phyloP scores from a whole-genome alignment of 2,113 vertebrate genomes.

The Gorsachius goisagi region DNA sequence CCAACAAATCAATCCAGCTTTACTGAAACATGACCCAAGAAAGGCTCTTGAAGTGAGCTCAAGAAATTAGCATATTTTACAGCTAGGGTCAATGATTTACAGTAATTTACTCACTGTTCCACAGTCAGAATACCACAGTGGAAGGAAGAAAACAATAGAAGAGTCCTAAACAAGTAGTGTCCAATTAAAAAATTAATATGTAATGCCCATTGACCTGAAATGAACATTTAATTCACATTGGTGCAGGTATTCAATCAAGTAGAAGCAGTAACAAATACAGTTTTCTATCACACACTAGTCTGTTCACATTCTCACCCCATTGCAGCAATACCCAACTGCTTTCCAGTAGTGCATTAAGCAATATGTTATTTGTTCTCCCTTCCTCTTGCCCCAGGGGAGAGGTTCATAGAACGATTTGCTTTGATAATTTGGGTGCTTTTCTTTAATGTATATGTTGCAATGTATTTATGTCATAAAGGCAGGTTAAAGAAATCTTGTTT shows the following conservation, averaged over 20 bases:
- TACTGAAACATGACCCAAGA: neutral
- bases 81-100: neutral
- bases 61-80: slow-evolving; percentile 11
- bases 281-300: neutral
- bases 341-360: slow-evolving; percentile 31
- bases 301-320: neutral
- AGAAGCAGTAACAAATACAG: neutral
- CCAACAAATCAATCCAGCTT: neutral
- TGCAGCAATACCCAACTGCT: neutral
- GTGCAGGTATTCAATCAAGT: neutral
- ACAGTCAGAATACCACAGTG: neutral
- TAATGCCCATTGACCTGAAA: neutral
- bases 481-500: slow-evolving; percentile 34
- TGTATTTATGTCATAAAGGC: slow-evolving; percentile 33
- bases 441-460: slow-evolving; percentile 48
- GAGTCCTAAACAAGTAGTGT: neutral
- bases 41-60: neutral
- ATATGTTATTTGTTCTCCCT: slow-evolving; percentile 27
- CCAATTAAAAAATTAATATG: neutral
- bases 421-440: slow-evolving; percentile 34
- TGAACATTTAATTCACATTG: neutral
- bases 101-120: neutral
- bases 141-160: slow-evolving; percentile 7
- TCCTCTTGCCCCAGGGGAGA: slow-evolving; percentile 41
- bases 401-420: slow-evolving; percentile 13